Evolutionary conservation across 2,113 vertebrate genomes (phyloP).

Genomic region (Fregata magnificens): DNA sequence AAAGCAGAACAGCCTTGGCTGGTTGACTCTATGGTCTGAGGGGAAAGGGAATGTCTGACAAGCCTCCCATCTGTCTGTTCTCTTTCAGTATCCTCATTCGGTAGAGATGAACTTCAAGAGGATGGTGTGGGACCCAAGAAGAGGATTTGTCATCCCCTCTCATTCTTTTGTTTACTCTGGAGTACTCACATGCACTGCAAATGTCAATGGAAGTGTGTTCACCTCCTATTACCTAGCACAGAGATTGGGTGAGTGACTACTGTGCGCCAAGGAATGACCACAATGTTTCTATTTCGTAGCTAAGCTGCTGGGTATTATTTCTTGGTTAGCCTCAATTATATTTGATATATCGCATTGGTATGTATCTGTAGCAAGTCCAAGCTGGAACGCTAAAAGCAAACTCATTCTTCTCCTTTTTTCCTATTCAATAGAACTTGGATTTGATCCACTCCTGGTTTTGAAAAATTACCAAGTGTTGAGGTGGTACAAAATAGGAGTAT

Average conservation of each 20-base stretch:
- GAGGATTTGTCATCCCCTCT: constrained; percentile 79
- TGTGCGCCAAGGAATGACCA: fast-evolving
- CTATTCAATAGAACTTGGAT: neutral
- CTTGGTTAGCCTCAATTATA: neutral
- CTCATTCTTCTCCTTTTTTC: neutral
- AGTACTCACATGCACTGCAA: constrained; percentile 67
- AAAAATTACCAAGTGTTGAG: neutral
- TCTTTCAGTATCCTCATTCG: constrained; percentile 8
- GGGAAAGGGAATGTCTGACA: neutral
- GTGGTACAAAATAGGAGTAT: neutral
- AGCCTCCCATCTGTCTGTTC: neutral
- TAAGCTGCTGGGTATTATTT: neutral
- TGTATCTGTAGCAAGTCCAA: neutral
- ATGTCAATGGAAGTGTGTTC: constrained; percentile 32
- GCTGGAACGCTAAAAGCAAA: neutral
- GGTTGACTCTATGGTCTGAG: neutral
- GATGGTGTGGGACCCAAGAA: constrained; percentile 80
- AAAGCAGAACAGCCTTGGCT: neutral
- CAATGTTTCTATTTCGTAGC: neutral
- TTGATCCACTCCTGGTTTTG: neutral
- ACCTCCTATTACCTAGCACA: constrained; percentile 66
- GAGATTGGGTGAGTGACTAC: constrained; percentile 74
- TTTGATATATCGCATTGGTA: neutral
- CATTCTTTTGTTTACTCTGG: neutral
- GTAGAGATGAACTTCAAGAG: neutral